A percentile compares a stretch with the other conserved stretches of the same genome.
Conservation (phyloP, 2,113 vertebrate species). For the Antennarius striatus region DNA sequence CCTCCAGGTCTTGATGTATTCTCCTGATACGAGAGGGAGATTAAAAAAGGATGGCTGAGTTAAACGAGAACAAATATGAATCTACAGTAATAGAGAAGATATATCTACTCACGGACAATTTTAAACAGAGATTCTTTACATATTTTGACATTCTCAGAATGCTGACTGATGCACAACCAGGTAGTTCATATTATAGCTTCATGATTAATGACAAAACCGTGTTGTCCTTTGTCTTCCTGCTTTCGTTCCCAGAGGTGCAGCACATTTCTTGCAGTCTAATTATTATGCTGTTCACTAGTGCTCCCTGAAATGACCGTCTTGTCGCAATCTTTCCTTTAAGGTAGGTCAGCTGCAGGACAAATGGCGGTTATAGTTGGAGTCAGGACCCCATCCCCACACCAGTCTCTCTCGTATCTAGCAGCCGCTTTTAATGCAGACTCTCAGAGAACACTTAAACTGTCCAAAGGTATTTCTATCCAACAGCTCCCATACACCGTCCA, state of each 20-base stretch:
- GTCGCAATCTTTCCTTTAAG: conserved; percentile 46
- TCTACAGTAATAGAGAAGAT: background rate
- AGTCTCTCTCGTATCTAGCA: conserved; percentile 31
- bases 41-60: conserved; percentile 3
- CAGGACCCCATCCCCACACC: conserved; percentile 26
- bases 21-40: conserved; percentile 80
- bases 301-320: conserved; percentile 51
- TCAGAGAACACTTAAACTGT: conserved; percentile 7
- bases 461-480: background rate
- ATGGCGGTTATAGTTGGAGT: conserved; percentile 53
- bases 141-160: conserved; percentile 16
- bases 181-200: conserved; percentile 30
- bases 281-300: conserved; percentile 43
- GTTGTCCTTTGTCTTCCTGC: conserved; percentile 17
- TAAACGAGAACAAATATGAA: background rate
- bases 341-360: conserved; percentile 63
- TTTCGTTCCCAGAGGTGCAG: conserved; percentile 20
- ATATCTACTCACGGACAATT: background rate
- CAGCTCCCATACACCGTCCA: background rate
- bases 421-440: conserved; percentile 7
- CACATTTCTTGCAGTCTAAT: conserved; percentile 41
- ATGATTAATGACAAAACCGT: conserved; percentile 28
- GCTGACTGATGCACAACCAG: conserved; percentile 2
- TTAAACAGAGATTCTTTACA: background rate
- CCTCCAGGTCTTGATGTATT: conserved; percentile 98